Percentiles rank a stretch among this genome's conserved stretches.
These are phyloP conservation scores for Notamacropus eugenii DNA, from an alignment of 2,797 vertebrate species.

Conservation along the genomic window DNA sequence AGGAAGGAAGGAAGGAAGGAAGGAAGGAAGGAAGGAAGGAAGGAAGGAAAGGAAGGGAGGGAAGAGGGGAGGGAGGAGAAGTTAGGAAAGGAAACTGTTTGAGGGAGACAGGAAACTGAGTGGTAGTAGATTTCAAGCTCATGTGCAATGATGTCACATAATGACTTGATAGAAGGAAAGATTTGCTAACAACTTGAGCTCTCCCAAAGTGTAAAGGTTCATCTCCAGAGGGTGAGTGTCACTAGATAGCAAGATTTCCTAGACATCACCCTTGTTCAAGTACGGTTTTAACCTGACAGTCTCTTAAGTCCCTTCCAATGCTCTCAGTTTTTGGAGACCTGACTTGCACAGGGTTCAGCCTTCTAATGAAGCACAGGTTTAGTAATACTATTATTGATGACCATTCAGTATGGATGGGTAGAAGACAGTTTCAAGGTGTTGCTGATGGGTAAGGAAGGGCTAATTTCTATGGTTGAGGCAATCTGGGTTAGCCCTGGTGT, in stretches of 20 bases:
- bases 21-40: no score
- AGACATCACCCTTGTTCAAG: background rate
- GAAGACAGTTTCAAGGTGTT: background rate
- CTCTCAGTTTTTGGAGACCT: background rate
- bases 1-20: no score
- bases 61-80: no score
- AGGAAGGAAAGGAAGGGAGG: no score
- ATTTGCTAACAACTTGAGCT: background rate
- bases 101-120: background rate
- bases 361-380: background rate
- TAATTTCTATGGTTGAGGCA: background rate
- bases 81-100: background rate
- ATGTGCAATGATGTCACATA: background rate
- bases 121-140: background rate
- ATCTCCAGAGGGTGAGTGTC: background rate
- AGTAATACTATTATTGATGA: background rate
- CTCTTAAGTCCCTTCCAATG: background rate
- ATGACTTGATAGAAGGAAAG: background rate
- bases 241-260: background rate
- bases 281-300: background rate
- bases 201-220: background rate
- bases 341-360: background rate
- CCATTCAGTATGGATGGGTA: background rate
- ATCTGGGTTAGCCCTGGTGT: background rate
- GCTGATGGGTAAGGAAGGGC: background rate